phyloP scores from a whole-genome alignment of 2,888 invertebrate species.

The Drosophila niveifrons region DNA sequence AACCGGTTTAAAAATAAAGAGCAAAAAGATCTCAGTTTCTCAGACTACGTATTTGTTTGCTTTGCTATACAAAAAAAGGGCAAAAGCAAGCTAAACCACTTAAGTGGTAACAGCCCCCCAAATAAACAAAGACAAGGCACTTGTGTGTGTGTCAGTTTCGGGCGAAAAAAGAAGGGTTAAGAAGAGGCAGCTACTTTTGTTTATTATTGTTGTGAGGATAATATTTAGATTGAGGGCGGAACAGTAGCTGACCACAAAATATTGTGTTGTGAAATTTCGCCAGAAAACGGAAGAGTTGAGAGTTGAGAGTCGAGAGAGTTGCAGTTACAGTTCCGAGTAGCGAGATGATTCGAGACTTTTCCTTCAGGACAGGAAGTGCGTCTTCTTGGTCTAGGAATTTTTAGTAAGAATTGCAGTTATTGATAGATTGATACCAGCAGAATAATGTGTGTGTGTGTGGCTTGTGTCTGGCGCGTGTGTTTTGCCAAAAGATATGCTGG shows the following conservation, averaged over 20 bases:
- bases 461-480: slow-evolving; percentile 68
- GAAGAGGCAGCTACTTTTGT: slow-evolving; percentile 13
- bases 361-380: slow-evolving; percentile 40
- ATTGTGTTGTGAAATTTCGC: slow-evolving; percentile 58
- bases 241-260: slow-evolving; percentile 64
- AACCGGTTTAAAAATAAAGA: no score
- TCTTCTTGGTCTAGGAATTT: slow-evolving; percentile 22
- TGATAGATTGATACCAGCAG: slow-evolving; percentile 57
- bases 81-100: slow-evolving; percentile 61
- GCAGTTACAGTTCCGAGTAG: slow-evolving; percentile 18
- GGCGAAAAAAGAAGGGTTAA: slow-evolving; percentile 42
- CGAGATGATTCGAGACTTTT: slow-evolving; percentile 26
- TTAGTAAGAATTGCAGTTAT: slow-evolving; percentile 55
- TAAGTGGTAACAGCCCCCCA: slow-evolving; percentile 71
- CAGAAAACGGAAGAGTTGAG: slow-evolving; percentile 71
- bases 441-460: slow-evolving; percentile 28
- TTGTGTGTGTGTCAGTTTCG: slow-evolving; percentile 36
- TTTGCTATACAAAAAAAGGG: slow-evolving; percentile 6
- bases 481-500: slow-evolving; percentile 61
- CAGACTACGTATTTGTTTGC: neutral
- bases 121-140: slow-evolving; percentile 34
- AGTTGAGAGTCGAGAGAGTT: no score
- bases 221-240: slow-evolving; percentile 52
- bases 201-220: slow-evolving; percentile 23
- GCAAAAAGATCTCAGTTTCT: neutral